phyloP scores from a whole-genome alignment of 2,797 vertebrate genomes.

The Sebastiscus tertius region DNA sequence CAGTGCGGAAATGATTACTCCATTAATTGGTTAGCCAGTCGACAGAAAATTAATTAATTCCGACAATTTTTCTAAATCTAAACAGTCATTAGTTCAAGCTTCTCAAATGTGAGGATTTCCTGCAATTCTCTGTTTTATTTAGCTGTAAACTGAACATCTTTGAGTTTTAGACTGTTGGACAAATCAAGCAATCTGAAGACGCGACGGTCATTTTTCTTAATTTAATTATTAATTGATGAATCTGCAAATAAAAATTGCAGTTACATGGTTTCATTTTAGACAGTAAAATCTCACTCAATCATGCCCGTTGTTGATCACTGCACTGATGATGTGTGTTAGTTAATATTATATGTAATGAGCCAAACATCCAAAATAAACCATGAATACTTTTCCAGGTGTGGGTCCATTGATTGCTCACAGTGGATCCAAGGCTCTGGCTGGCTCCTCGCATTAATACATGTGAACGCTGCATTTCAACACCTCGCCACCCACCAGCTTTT shows the following conservation, averaged over 20 bases:
- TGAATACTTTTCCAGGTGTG: background rate
- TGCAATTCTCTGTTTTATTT: background rate
- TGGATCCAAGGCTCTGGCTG: background rate
- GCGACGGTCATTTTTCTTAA: background rate
- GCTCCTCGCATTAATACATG: slow-evolving; percentile 21
- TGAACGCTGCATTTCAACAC: slow-evolving; percentile 14
- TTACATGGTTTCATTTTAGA: background rate
- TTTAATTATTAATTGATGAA: background rate
- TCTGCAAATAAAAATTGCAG: background rate
- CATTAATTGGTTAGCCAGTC: background rate
- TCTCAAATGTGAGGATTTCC: background rate
- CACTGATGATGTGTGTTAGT: background rate
- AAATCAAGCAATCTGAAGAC: background rate
- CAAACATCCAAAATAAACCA: background rate
- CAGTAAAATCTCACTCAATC: background rate
- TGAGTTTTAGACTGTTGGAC: background rate
- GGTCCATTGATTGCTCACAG: slow-evolving; percentile 15
- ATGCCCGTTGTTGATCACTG: background rate
- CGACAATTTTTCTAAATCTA: background rate
- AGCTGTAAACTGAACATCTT: background rate
- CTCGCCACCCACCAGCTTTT: slow-evolving; percentile 25
- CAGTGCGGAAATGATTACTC: background rate
- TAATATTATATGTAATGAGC: background rate
- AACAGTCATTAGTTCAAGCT: background rate
- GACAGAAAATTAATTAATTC: background rate